Base-by-base conservation (phyloP, 2,797 vertebrate genomes). In the Gymnocypris eckloni region DNA sequence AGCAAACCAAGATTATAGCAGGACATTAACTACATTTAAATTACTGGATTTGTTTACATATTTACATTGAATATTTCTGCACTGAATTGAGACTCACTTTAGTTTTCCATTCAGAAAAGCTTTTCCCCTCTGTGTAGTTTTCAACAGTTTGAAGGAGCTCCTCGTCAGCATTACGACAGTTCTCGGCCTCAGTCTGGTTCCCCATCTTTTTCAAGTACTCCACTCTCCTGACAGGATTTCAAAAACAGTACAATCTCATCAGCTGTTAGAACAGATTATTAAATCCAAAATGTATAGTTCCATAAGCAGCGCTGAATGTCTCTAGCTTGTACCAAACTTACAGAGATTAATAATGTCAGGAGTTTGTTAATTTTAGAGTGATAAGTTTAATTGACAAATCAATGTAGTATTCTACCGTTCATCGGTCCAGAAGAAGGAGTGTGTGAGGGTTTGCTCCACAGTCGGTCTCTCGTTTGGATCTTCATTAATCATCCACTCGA, bases 401-500 rank as follows among this genome's bases (percentile, higher is more conserved):
- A 8, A 20, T 45, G 1, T 41, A 25, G 22, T 1, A 1, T 50
- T 52, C 0, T 33, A 33, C 33, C 33, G 33, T 33, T 33, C 33
- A 33, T 5, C 6, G 10, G 1, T 8, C 94, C 94, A 94, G 84
- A 94, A 94, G 79, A 91, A 92, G 37, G 28, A 90, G 87, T 94
- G 94, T 25, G 4, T 45, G 48, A 95, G 72, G 11, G 91, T 91
- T 56, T 94, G 75, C 9, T 90, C 59, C 83, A 94, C 91, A 39
- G 7, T 87, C 6, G 92, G 92, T 90, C 94, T 93, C 0, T 89
- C 10, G 2, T 52, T 75, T 52, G 91, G 90, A 18, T 93, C 86
- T 67, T 83, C 4, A 6, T 82, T 69, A 56, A 94, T 93, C 94
- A 95, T 94, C 84, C 54, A 18, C 81, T 93, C 61, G 0, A 94